Conservation (phyloP, 2,113 vertebrate genomes). For the Saguinus midas region DNA sequence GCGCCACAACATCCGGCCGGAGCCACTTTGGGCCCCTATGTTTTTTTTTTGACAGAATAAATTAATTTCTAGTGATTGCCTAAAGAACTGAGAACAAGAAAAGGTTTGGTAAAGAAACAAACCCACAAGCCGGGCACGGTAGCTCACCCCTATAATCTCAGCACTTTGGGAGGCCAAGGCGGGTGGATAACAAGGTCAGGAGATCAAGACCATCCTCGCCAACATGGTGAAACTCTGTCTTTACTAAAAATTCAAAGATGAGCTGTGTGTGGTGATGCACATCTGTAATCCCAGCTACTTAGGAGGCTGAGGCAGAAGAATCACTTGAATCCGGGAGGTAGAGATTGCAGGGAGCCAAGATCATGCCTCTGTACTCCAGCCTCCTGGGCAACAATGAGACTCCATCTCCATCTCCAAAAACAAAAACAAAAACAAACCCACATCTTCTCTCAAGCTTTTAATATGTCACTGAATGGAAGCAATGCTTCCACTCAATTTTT, state of each 20-base stretch:
- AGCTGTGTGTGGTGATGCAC: neutral
- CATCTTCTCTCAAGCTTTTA: neutral
- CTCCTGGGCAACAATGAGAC: neutral
- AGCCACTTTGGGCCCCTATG: too few species aligned
- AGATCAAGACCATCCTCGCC: too few species aligned
- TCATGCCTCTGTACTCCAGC: neutral
- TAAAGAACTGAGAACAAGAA: conserved; percentile 31
- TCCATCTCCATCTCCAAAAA: neutral
- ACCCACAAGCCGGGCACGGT: neutral
- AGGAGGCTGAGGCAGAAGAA: neutral
- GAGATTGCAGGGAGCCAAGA: neutral
- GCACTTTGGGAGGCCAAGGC: neutral
- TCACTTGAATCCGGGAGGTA: neutral
- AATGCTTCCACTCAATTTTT: conserved; percentile 6
- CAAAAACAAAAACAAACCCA: neutral
- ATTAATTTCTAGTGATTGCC: neutral
- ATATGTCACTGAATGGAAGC: neutral
- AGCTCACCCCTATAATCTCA: neutral
- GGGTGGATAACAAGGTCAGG: too few species aligned
- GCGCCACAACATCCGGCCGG: too few species aligned
- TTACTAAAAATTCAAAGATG: neutral
- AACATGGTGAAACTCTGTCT: neutral
- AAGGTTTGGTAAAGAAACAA: neutral
- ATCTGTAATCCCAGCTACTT: neutral
- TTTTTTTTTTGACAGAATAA: neutral